phyloP scores from a whole-genome alignment of 2,113 vertebrate genomes.

The Thalassarche chlororhynchos region DNA sequence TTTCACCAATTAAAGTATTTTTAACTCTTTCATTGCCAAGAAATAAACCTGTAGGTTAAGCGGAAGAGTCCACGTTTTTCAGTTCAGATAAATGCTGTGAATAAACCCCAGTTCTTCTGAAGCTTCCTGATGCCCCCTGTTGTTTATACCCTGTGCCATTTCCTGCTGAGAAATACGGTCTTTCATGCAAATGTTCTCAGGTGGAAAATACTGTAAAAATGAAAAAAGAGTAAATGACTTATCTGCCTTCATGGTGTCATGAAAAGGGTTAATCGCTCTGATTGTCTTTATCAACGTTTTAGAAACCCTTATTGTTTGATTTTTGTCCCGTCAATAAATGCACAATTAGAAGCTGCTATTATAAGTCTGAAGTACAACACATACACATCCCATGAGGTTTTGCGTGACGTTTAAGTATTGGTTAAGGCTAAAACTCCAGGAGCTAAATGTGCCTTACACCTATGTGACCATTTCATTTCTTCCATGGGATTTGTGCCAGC shows the following conservation, averaged over 20 bases:
- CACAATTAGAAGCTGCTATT: background rate
- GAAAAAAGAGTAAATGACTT: too few relatives aligned
- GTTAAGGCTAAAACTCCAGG: background rate
- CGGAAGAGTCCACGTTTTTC: background rate
- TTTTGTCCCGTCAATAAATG: background rate
- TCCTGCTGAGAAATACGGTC: background rate
- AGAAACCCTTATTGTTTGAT: background rate
- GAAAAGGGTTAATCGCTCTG: background rate
- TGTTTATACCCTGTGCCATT: fast-evolving
- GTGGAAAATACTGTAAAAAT: background rate
- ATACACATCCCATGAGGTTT: fast-evolving
- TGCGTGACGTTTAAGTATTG: fast-evolving
- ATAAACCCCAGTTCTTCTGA: background rate
- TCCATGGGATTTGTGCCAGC: background rate
- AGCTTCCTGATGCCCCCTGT: background rate
- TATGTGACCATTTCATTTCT: background rate
- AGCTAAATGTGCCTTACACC: background rate
- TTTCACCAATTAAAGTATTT: fast-evolving
- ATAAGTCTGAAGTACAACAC: too few relatives aligned
- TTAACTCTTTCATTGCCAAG: background rate
- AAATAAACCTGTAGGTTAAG: background rate
- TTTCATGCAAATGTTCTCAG: background rate
- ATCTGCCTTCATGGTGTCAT: background rate
- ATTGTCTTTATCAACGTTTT: background rate
- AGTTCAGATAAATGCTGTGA: background rate